Base-by-base conservation (phyloP, 2,113 vertebrate species). In the Oncorhynchus mykiss region DNA sequence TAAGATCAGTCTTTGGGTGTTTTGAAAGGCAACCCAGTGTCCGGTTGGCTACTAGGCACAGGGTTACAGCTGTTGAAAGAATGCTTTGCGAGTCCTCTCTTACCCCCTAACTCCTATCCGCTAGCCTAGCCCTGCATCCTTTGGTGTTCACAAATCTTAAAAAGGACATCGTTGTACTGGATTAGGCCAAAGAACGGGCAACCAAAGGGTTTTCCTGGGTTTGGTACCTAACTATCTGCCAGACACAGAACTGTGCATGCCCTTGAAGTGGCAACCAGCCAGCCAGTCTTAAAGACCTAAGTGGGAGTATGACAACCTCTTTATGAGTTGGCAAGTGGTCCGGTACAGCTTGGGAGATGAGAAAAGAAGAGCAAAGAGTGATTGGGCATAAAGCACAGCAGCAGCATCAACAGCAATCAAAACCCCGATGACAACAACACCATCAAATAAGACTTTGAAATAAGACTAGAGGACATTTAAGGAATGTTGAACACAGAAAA, bases 381-480 rank as follows among this genome's bases (percentile, higher is more conserved):
- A 78, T 60, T 70, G 20, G 59, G 11, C 7, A 57, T 25, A 12
- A 20, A 82, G 6, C 4, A 3, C 4, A n/a, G 73, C n/a, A 54
- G 59, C 25, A 73, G 78, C 39, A 34, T 34, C 76, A 82, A 77
- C 27, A 76, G 73, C 74, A 27, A 4, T 27, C 67, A 76, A 77
- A 75, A n/a, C 51, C 57, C 66, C 73, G 39, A 45, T 45, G 39
- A 45, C 8, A 45, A 45, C 9, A 45, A 11, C 39, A 45, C 39
- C 39, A 45, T 2, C 9, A 45, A 45, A 74, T 5, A 51, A 62
- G n/a, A 57, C 18, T 5, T 59, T 69, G 74, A 45, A 45, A 74
- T 5, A 51, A 24, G n/a, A 57, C 16, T 5, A 45, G 67, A 73
- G 72, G 31, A 2, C 34, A 71, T 72, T 48, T 68, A 73, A 65